Base-by-base conservation (phyloP, 2,888 invertebrate genomes). In the Ichneumon xanthorius region DNA sequence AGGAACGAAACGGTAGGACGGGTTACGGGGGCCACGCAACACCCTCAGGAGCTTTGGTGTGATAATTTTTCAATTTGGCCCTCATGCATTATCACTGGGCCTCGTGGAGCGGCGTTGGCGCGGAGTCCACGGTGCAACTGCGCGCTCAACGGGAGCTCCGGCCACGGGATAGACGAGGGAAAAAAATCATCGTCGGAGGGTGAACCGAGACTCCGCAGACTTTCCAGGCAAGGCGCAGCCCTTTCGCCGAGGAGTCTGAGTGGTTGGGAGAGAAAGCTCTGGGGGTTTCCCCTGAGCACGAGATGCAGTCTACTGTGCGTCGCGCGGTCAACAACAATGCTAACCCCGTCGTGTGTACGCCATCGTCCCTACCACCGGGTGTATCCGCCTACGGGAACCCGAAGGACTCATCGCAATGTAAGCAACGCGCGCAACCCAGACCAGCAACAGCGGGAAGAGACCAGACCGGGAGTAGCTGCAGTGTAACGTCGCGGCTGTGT, bases 21-120 rank as follows among this genome's bases (percentile, higher is more conserved):
- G 55, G 37, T 26, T 67, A 77, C 55, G 58, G 48, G 63, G 63
- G 58, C 68, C 77, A 68, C 72, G 45, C 55, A 40, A 65, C 50
- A 30, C 82, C 83, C 72, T 26, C 80, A 68, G 80, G 87, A 86
- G 90, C 89, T 91, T 91, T 91, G 92, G 93, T 92, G 93, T 93
- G 93, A 93, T 93, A 93, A 93, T 93, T 93, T 93, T 93, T 92
- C 93, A 93, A 93, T 93, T 93, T 93, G 90, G 90, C 90, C 68
- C 90, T 93, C 91, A 92, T 93, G 90, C 90, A 92, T 92, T 93
- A 93, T 93, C 92, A 86, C 83, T 87, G 82, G 65, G 33, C 40
- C 19, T 37, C 7, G 50, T 7, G 71, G n/a, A 11, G 19, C n/a
- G 53, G 30, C 50, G 71, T 71, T 72, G 63, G 65, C 68, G 63